phyloP scores from a whole-genome alignment of 2,113 vertebrate species.

The Rattus rattus region DNA sequence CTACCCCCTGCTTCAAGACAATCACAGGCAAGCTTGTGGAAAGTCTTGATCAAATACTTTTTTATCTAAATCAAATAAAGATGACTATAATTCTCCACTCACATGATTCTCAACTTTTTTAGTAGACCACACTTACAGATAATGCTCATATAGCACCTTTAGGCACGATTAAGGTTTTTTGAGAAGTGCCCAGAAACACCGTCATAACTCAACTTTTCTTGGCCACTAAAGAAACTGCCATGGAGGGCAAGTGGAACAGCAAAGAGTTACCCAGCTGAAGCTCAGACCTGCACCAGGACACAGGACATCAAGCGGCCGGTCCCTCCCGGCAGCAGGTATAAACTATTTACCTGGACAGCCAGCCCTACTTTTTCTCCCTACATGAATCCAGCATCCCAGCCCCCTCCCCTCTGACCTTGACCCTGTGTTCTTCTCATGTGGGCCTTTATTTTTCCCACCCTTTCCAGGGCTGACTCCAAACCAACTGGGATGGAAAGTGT shows the following conservation, averaged over 20 bases:
- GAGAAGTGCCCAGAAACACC: constrained; percentile 28
- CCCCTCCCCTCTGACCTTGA: background rate
- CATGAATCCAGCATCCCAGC: background rate
- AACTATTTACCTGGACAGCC: too few relatives aligned
- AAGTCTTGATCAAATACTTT: background rate
- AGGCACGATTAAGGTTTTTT: constrained; percentile 41
- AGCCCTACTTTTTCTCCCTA: background rate
- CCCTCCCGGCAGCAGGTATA: too few relatives aligned
- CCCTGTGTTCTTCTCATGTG: background rate
- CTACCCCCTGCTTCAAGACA: background rate
- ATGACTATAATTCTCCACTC: background rate
- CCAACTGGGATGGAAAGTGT: background rate
- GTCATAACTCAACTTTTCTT: background rate
- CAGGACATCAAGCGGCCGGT: background rate
- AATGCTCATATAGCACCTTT: background rate
- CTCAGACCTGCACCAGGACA: background rate
- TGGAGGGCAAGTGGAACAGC: background rate
- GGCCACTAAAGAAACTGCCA: background rate
- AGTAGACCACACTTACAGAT: background rate
- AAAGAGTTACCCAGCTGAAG: background rate
- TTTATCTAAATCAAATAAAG: background rate
- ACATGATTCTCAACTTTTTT: background rate
- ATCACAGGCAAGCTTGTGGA: constrained; percentile 26
- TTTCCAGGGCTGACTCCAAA: constrained; percentile 5
- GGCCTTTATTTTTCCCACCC: background rate